phyloP scores from a whole-genome alignment of 2,113 vertebrate genomes.

The Holacanthus passer region DNA sequence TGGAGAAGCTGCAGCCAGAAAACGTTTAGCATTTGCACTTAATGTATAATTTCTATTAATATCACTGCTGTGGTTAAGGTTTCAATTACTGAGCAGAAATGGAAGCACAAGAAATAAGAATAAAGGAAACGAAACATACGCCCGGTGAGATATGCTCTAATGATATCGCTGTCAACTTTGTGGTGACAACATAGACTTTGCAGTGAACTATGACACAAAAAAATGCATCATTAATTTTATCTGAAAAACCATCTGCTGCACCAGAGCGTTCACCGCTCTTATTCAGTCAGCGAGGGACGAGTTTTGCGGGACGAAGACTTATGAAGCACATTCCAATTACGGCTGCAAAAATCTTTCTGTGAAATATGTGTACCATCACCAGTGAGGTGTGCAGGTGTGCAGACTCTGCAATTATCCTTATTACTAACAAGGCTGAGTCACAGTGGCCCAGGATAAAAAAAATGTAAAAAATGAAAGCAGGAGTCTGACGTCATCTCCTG shows the following conservation, averaged over 20 bases:
- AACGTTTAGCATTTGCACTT: not conserved
- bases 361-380: conserved; percentile 22
- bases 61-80: not conserved
- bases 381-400: conserved; percentile 42
- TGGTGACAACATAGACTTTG: conserved; percentile 8
- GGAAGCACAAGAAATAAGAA: not conserved
- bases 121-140: conserved; percentile 8
- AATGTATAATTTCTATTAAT: not conserved
- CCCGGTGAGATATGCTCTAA: not conserved
- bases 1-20: not conserved
- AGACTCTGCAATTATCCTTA: conserved; percentile 53
- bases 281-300: conserved; percentile 25
- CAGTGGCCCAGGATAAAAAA: not conserved
- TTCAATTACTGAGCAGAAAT: not conserved
- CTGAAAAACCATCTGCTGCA: conserved; percentile 51
- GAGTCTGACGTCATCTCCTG: conserved; percentile 57
- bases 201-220: conserved; percentile 21
- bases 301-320: conserved; percentile 28
- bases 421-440: conserved; percentile 62
- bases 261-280: conserved; percentile 18
- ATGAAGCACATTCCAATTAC: conserved; percentile 47
- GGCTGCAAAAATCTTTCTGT: conserved; percentile 17
- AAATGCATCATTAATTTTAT: conserved; percentile 42
- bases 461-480: conserved; percentile 15
- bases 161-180: not conserved